phyloP scores from a whole-genome alignment of 2,113 vertebrate genomes.

The Rutilus rutilus region DNA sequence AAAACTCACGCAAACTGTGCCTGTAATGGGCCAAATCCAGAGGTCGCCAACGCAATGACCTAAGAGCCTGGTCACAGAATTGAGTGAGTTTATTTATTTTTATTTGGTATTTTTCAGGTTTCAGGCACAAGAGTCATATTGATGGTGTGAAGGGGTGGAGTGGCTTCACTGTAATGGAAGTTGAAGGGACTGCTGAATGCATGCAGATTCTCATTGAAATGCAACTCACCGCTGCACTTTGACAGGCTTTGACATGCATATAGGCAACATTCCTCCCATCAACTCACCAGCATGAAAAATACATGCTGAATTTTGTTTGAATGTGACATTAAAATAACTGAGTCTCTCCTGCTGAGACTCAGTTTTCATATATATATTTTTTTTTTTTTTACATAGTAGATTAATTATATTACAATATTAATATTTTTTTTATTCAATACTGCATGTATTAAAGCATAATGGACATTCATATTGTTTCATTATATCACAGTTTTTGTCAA shows the following conservation, averaged over 20 bases:
- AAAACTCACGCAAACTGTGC: constrained; percentile 62
- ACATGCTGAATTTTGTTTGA: constrained; percentile 43
- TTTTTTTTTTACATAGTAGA: neutral
- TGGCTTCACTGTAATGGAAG: constrained; percentile 55
- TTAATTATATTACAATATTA: neutral
- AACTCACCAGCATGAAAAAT: constrained; percentile 48
- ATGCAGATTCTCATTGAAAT: constrained; percentile 48
- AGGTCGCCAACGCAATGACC: constrained; percentile 54
- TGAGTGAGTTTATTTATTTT: constrained; percentile 28
- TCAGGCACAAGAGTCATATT: constrained; percentile 50
- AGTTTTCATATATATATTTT: neutral
- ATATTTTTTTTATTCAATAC: neutral
- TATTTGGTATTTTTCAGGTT: constrained; percentile 23
- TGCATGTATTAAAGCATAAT: neutral
- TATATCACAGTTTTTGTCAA: too few species aligned
- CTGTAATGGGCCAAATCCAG: constrained; percentile 60
- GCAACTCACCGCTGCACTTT: constrained; percentile 47
- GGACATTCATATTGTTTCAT: neutral
- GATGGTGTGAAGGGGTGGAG: constrained; percentile 54
- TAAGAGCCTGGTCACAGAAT: constrained; percentile 50
- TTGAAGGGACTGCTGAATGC: constrained; percentile 48
- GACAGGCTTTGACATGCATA: constrained; percentile 54
- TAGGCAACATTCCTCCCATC: constrained; percentile 33
- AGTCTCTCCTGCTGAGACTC: neutral
- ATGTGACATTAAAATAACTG: constrained; percentile 43